Evolutionary conservation across 2,888 invertebrate genomes (phyloP).

Genomic region (Gastracanthus pulcherrimus): DNA sequence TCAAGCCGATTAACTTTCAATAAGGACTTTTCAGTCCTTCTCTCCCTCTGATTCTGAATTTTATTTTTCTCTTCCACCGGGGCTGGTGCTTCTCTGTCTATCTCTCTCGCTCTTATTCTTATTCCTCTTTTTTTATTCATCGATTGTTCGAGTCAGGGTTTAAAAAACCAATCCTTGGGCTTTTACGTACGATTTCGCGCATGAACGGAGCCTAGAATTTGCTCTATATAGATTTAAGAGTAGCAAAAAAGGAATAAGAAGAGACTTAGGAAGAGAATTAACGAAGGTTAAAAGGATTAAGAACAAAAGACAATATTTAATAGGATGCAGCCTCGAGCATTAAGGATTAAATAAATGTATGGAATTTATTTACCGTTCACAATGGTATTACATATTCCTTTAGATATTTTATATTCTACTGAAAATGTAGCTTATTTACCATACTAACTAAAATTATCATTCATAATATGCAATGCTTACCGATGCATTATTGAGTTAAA

Average conservation of each 20-base stretch:
- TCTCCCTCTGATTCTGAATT: not conserved
- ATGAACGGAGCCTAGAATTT: not conserved
- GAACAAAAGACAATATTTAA: not conserved
- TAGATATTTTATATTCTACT: too few species aligned
- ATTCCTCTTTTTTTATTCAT: not conserved
- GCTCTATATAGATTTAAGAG: not conserved
- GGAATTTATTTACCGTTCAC: too few species aligned
- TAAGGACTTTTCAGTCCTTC: not conserved
- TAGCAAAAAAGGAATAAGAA: too few species aligned
- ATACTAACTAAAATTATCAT: too few species aligned
- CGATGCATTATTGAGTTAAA: too few species aligned
- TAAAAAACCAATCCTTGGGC: slow-evolving; percentile 9
- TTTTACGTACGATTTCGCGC: slow-evolving; percentile 7
- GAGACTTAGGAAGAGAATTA: not conserved
- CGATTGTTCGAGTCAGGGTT: too few species aligned
- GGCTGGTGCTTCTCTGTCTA: too few species aligned
- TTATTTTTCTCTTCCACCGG: not conserved
- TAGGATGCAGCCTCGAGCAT: too few species aligned
- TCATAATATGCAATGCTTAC: too few species aligned
- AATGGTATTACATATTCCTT: too few species aligned
- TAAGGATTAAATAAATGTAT: too few species aligned
- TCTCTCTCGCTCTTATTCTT: not conserved
- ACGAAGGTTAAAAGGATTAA: not conserved
- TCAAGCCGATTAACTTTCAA: slow-evolving; percentile 37
- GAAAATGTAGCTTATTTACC: too few species aligned